Conservation (phyloP, 1,140 invertebrate species). For the Vanessa atalanta region DNA sequence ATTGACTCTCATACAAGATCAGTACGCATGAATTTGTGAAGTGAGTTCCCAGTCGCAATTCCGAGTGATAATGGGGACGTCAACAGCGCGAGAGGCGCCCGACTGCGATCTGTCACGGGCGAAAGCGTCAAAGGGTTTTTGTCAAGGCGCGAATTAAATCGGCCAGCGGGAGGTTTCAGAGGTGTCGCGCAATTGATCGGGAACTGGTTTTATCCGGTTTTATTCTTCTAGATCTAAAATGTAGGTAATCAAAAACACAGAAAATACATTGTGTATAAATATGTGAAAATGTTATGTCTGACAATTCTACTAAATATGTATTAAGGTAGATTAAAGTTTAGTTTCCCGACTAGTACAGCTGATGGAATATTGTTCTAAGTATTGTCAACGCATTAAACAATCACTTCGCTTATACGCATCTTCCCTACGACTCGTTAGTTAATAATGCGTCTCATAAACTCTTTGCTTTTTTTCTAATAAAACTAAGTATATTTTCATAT, state of each 20-base stretch:
- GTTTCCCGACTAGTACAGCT: too few relatives aligned
- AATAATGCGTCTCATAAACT: too few relatives aligned
- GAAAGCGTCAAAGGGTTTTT: conserved; percentile 74
- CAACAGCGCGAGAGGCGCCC: conserved; percentile 61
- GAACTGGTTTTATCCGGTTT: conserved; percentile 56
- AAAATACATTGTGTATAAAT: not conserved
- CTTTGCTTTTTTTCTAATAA: too few relatives aligned
- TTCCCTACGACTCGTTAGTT: too few relatives aligned
- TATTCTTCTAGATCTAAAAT: conserved; percentile 19
- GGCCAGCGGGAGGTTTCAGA: conserved; percentile 68
- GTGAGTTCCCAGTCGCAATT: conserved; percentile 40
- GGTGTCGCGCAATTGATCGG: conserved; percentile 57
- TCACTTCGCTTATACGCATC: too few relatives aligned
- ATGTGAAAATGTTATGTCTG: too few relatives aligned
- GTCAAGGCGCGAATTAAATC: conserved; percentile 75
- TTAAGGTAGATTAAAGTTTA: too few relatives aligned
- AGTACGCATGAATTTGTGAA: not conserved
- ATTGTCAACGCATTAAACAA: too few relatives aligned
- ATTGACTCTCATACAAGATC: not conserved
- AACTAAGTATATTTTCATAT: too few relatives aligned
- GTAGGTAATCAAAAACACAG: not conserved
- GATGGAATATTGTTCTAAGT: too few relatives aligned
- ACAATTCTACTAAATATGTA: too few relatives aligned
- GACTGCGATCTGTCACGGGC: conserved; percentile 69
- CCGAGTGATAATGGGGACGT: conserved; percentile 63